phyloP scores from a whole-genome alignment of 2,888 invertebrate genomes.

The Lasioglossum figueresi region DNA sequence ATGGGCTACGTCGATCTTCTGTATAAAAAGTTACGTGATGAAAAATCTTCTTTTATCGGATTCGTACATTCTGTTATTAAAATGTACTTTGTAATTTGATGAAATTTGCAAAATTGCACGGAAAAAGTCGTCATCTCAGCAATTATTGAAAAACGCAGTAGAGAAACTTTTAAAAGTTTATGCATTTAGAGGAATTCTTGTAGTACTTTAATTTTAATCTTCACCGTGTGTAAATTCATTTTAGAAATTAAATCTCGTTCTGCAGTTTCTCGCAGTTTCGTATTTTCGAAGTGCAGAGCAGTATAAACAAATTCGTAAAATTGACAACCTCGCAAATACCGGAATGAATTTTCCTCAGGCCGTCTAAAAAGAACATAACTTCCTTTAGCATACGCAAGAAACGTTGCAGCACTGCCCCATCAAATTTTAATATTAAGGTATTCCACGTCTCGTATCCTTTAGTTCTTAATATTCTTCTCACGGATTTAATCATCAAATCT shows the following conservation, averaged over 20 bases:
- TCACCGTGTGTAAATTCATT: no score
- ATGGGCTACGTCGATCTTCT: not conserved
- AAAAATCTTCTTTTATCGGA: not conserved
- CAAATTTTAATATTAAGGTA: constrained; percentile 34
- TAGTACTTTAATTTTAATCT: no score
- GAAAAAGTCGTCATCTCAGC: no score
- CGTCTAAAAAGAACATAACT: not conserved
- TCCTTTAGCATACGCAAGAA: not conserved
- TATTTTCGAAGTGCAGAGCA: not conserved
- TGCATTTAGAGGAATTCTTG: no score
- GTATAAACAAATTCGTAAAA: not conserved
- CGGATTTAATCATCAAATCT: constrained; percentile 7
- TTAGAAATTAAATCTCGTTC: not conserved
- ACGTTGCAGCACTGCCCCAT: not conserved
- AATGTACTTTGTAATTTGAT: not conserved
- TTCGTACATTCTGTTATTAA: not conserved
- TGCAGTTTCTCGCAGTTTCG: not conserved
- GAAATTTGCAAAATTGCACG: not conserved
- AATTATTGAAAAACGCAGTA: no score
- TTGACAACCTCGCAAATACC: not conserved
- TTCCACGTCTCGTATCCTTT: not conserved
- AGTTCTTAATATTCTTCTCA: not conserved
- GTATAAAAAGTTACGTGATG: not conserved
- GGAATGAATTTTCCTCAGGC: not conserved
- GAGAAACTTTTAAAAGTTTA: no score